Percentiles rank a stretch among this genome's conserved stretches.
phyloP scores from a whole-genome alignment of 2,797 vertebrate genomes.

The Urocyon cinereoargenteus region DNA sequence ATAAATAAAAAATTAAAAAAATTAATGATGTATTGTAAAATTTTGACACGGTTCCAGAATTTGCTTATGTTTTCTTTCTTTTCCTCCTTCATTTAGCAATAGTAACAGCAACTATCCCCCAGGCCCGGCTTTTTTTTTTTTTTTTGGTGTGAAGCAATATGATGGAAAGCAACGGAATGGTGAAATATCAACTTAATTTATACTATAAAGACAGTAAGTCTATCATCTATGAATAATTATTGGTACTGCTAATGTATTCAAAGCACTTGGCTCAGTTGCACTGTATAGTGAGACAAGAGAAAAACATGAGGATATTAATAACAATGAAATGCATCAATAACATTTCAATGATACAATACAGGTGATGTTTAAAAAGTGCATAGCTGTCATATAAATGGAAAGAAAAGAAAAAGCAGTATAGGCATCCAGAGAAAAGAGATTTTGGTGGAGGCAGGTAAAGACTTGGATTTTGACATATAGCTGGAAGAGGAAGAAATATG shows the following conservation, averaged over 20 bases:
- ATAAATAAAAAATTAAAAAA: too few relatives aligned
- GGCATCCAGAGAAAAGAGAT: not conserved
- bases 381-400: not conserved
- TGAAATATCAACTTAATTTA: not conserved
- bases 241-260: not conserved
- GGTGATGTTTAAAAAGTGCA: not conserved
- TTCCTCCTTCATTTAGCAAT: not conserved
- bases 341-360: not conserved
- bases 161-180: not conserved
- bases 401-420: not conserved
- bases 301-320: not conserved
- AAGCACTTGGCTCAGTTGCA: not conserved
- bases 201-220: not conserved
- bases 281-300: not conserved
- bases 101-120: not conserved
- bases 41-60: not conserved
- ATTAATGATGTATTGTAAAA: constrained; percentile 16
- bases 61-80: not conserved
- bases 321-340: not conserved
- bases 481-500: not conserved
- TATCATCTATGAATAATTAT: constrained; percentile 3
- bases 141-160: not conserved
- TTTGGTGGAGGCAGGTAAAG: not conserved
- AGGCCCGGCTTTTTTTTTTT: rapidly evolving
- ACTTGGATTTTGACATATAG: not conserved